Base-by-base conservation (phyloP, 2,797 vertebrate species). In the Onychomys leucogaster region DNA sequence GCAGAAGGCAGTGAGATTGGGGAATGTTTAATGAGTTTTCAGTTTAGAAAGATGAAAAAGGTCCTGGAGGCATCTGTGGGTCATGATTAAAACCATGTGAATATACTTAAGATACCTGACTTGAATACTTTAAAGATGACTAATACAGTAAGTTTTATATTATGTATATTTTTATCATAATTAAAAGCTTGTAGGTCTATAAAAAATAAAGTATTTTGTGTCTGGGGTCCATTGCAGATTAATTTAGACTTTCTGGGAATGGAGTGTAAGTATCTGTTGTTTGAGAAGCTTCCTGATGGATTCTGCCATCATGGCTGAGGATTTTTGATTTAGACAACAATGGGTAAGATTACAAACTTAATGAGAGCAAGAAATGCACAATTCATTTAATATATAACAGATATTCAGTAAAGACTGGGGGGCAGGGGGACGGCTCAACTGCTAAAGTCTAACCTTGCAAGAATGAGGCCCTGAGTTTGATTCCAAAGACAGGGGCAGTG, bases 191-290 rank as follows among this genome's bases (percentile, higher is more conserved):
- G 61, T 41, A 61, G 25, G n/a, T 13, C 80, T 82, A 13, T n/a
- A 81, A 82, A 82, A 37, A 27, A 27, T 59, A 21, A 59, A 71
- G n/a, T 85, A 8, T 69, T 57, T 55, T 92, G 49, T 61, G 80
- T 77, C 76, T 83, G 55, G 6, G 16, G 59, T 52, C 23, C 69
- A 67, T 46, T n/a, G 34, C 3, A 89, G 55, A 69, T 19, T 91
- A 86, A 94, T 89, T 91, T 43, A 78, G 63, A 92, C 89, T 57
- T 84, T 88, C 12, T 86, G 21, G 16, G 29, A 88, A 73, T 73
- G 34, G 32, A 14, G 11, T 37, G 87, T 52, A 41, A 25, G 43
- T 19, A 65, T 81, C 32, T 49, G 10, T 83, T 61, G 78, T 92
- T 96, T 85, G 7, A 29, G 91, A 89, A 57, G 12, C 9, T 92